Conservation (phyloP, 2,113 vertebrate genomes). For the Ochotona curzoniae region DNA sequence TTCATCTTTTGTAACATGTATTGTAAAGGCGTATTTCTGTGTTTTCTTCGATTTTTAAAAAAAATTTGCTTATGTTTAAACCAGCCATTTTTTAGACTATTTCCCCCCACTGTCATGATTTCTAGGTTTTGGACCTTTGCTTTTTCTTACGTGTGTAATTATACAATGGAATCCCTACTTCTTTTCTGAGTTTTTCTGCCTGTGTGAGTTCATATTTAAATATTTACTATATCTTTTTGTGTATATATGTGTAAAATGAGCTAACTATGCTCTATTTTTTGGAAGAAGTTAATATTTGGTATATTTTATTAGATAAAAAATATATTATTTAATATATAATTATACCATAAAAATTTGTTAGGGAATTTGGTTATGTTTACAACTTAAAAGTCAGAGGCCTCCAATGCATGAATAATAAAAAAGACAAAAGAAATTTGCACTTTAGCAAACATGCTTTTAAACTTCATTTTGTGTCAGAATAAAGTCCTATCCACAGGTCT, state of each 20-base stretch:
- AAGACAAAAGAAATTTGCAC: background rate
- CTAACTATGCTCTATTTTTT: background rate
- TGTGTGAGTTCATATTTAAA: slow-evolving; percentile 5
- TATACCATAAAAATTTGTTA: background rate
- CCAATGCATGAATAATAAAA: background rate
- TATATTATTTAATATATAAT: background rate
- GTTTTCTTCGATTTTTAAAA: background rate
- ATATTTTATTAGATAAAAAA: background rate
- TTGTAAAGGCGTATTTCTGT: background rate
- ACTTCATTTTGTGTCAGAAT: background rate
- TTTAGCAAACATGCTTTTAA: background rate
- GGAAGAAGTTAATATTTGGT: background rate
- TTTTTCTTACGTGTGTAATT: background rate
- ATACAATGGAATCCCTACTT: background rate
- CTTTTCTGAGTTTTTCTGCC: background rate
- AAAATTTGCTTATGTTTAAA: background rate
- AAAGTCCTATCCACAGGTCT: background rate
- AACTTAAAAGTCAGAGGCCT: background rate
- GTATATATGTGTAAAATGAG: background rate
- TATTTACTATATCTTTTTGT: background rate
- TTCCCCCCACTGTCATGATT: background rate
- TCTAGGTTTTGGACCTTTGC: background rate
- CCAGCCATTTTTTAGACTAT: background rate
- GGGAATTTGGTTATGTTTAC: background rate
- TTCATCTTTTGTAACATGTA: background rate